Evolutionary conservation across 2,113 vertebrate species (phyloP).

Genomic region (Python bivittatus): DNA sequence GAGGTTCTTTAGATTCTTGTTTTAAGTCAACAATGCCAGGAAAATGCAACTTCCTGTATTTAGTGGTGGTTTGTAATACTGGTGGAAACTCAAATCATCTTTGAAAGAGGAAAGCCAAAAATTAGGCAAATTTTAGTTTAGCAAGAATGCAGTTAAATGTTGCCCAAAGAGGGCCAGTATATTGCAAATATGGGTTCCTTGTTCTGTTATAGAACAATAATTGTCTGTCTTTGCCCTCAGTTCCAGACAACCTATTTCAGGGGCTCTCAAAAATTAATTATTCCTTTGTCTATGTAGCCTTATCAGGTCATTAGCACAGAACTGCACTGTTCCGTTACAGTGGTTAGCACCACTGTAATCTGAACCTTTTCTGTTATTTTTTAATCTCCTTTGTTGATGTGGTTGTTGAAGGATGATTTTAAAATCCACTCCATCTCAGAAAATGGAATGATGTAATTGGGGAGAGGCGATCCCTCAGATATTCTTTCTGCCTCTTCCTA

Average conservation of each 20-base stretch:
- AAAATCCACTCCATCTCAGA: no score
- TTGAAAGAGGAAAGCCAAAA: neutral
- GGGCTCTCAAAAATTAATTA: neutral
- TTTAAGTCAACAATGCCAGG: no score
- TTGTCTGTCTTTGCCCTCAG: neutral
- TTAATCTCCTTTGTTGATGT: no score
- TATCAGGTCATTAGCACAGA: neutral
- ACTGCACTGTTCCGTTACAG: neutral
- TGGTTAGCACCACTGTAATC: no score
- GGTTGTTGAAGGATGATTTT: no score
- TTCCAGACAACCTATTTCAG: neutral
- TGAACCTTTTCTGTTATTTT: no score
- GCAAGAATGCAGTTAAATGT: neutral
- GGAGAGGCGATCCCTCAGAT: no score
- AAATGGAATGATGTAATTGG: no score
- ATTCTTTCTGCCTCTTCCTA: neutral
- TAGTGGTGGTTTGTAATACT: neutral
- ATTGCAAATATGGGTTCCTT: no score
- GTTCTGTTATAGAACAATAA: no score
- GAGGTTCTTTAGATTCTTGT: neutral
- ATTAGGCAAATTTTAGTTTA: neutral
- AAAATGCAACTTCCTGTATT: neutral
- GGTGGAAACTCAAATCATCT: neutral
- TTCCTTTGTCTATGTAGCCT: neutral
- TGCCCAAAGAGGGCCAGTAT: neutral